phyloP scores from a whole-genome alignment of 2,113 vertebrate species.

The Bungarus multicinctus region DNA sequence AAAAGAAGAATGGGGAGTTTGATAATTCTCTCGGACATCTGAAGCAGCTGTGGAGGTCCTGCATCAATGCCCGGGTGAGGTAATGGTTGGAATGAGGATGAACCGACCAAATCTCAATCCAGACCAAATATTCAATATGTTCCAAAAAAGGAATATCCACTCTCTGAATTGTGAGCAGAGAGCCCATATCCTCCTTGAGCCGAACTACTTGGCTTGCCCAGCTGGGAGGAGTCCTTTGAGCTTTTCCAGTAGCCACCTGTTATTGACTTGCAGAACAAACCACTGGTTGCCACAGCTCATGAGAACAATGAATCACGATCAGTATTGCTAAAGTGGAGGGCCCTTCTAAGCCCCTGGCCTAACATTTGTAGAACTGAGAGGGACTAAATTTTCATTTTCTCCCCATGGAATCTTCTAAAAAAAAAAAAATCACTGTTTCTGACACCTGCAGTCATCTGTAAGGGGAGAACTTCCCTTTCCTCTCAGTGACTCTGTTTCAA shows the following conservation, averaged over 20 bases:
- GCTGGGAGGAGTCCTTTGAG: neutral
- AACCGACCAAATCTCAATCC: neutral
- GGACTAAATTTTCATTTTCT: neutral
- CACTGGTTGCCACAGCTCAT: neutral
- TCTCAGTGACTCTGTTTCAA: neutral
- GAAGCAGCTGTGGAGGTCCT: neutral
- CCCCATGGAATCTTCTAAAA: neutral
- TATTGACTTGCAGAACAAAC: neutral
- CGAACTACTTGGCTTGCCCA: neutral
- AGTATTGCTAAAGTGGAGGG: neutral
- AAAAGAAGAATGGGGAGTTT: neutral
- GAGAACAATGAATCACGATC: neutral
- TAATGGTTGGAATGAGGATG: neutral
- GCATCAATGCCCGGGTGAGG: neutral
- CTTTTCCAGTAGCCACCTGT: neutral
- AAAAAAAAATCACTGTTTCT: neutral
- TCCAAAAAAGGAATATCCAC: neutral
- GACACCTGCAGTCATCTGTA: neutral
- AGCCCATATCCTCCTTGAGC: neutral
- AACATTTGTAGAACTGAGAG: neutral
- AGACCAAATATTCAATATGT: neutral
- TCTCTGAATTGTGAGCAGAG: neutral
- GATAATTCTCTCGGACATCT: neutral
- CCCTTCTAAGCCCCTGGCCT: neutral
- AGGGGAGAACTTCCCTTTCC: neutral